These are phyloP conservation scores for Volucella inflata DNA, from an alignment of 2,888 invertebrate genomes.

Conservation along the genomic window DNA sequence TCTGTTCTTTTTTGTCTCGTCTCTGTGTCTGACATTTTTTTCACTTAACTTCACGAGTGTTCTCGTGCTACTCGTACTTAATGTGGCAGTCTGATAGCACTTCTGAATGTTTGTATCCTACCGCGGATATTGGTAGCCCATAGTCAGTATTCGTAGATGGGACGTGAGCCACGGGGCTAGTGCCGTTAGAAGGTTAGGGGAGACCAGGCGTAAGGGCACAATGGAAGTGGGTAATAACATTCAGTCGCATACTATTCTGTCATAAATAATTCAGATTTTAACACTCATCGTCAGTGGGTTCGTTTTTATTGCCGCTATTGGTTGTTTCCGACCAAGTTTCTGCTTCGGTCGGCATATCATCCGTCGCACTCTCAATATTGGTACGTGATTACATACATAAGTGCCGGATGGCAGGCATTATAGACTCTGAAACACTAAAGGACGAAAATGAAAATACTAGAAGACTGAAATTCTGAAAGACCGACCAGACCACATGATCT, in stretches of 20 bases:
- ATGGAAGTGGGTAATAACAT: constrained; percentile 15
- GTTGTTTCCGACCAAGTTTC: constrained; percentile 5
- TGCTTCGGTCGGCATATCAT: constrained; percentile 41
- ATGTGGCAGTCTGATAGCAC: constrained; percentile 63
- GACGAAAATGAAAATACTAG: no score
- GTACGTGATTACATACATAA: constrained; percentile 55
- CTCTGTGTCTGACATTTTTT: constrained; percentile 40
- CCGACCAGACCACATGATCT: constrained; percentile 39
- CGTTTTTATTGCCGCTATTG: constrained; percentile 23
- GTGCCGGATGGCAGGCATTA: background rate
- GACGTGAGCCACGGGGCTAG: no score
- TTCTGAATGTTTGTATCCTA: constrained; percentile 22
- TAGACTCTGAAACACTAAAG: no score
- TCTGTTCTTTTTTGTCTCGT: background rate
- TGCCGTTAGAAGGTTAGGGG: background rate
- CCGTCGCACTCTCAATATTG: constrained; percentile 29
- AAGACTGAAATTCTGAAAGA: no score
- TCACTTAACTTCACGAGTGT: constrained; percentile 74
- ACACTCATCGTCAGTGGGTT: constrained; percentile 52
- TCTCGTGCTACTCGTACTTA: constrained; percentile 73
- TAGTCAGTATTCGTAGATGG: no score
- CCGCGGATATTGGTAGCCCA: background rate
- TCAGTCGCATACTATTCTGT: constrained; percentile 35
- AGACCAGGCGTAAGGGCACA: background rate
- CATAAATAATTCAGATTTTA: constrained; percentile 69